Evolutionary conservation across 1,140 invertebrate genomes (phyloP), one percentile per base, ranked within the genome.

Genomic region (Atta texana): DNA sequence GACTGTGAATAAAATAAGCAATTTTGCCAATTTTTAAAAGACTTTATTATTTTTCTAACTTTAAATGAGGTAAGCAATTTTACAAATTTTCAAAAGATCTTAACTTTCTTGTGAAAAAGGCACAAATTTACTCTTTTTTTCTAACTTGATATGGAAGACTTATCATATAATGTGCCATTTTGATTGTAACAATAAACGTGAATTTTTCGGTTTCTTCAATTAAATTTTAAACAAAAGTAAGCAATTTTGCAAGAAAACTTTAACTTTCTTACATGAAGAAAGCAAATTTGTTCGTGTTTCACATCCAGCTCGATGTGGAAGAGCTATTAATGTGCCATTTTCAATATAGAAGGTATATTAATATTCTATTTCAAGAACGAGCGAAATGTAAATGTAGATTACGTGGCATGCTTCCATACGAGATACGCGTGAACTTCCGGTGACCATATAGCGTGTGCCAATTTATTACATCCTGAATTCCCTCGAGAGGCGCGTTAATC

Each of bases 391-490:
- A 59, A 84, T 75, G 80, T 18, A 61, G 69, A 84, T 84, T 84
- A 84, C 69, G 68, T 61, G 24, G 69, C 12, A 18, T 34, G 31
- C 21, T 80, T 69, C 49, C 64, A 34, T 63, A 84, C 55, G 34
- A 24, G 49, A 31, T 18, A 82, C 68, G 80, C 44, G 77, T 69
- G 63, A 55, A 81, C 69, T 84, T 84, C 55, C 69, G 53, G 55
- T 31, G 53, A 34, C 69, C 80, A 84, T 84, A 61, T 61, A 69
- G 80, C 69, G 8, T 63, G 4, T 12, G 39, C 28, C 69, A 84
- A 84, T 84, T 84, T 84, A 84, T 84, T 84, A 75, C 80, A 59
- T 61, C 80, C 80, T 61, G 69, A 74, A 84, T 49, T 61, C 69
- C 69, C 80, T n/a, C 69, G 24, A 51, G 66, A 28, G 21, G 39